Conservation (phyloP, 2,113 vertebrate genomes). For the Heterotilapia buettikoferi region DNA sequence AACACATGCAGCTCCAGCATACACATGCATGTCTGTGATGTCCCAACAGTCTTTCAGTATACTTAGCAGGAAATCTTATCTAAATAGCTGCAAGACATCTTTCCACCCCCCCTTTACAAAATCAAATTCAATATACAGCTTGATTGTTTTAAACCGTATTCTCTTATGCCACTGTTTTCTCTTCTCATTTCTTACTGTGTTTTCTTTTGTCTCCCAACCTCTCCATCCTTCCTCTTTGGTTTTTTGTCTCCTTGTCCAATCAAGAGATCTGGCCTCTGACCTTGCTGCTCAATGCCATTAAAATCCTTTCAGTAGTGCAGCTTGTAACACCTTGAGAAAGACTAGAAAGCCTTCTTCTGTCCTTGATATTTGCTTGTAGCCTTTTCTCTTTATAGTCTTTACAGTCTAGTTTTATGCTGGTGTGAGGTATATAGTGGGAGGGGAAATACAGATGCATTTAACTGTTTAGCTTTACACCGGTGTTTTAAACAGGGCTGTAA, state of each 20-base stretch:
- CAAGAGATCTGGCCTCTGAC: constrained; percentile 50
- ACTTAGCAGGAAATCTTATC: constrained; percentile 7
- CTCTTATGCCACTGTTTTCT: not conserved
- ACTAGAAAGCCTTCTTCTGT: not conserved
- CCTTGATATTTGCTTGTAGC: not conserved
- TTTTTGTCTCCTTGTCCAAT: constrained; percentile 13
- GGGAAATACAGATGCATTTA: not conserved
- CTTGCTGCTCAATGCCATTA: constrained; percentile 40
- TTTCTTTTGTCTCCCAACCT: not conserved
- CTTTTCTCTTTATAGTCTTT: not conserved
- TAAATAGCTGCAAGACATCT: constrained; percentile 3
- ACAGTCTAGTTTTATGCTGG: not conserved
- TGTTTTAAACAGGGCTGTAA: not conserved
- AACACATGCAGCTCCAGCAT: not conserved
- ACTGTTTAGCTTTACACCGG: not conserved
- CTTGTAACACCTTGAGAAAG: not conserved
- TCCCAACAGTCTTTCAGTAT: not conserved
- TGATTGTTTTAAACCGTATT: not conserved
- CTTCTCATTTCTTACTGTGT: not conserved
- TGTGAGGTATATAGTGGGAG: not conserved
- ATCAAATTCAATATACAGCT: not conserved
- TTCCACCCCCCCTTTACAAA: not conserved
- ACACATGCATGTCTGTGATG: constrained; percentile 4
- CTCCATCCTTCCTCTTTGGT: not conserved
- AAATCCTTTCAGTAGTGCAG: constrained; percentile 33